Evolutionary conservation across 2,888 invertebrate species (phyloP).

Genomic region (Agrochola litura): DNA sequence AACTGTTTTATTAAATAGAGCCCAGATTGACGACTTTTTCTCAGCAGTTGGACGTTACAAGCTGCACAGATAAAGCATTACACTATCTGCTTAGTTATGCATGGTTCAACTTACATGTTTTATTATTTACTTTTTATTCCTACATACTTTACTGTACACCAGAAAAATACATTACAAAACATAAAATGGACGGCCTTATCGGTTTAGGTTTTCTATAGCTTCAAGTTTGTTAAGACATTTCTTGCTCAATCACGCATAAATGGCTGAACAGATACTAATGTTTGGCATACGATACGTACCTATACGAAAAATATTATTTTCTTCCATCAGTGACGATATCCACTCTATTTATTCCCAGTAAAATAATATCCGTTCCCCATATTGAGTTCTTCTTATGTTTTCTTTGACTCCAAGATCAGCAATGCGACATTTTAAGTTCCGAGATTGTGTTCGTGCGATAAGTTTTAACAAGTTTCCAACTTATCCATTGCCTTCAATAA

Average conservation of each 20-base stretch:
- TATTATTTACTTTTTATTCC: no score
- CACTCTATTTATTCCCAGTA: constrained; percentile 2
- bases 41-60: neutral
- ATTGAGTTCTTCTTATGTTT: constrained; percentile 35
- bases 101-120: neutral
- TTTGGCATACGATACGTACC: neutral
- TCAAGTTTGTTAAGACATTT: no score
- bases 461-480: constrained; percentile 63
- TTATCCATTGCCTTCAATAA: constrained; percentile 57
- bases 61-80: neutral
- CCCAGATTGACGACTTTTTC: neutral
- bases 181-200: no score
- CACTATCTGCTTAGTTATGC: neutral
- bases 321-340: neutral
- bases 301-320: constrained; percentile 16
- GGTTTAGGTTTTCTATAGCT: no score
- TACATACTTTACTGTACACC: no score
- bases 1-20: neutral
- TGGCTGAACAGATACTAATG: neutral
- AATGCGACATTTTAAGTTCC: constrained; percentile 59
- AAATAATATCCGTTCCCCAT: constrained; percentile 28
- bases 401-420: constrained; percentile 45
- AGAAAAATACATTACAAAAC: no score
- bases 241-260: neutral
- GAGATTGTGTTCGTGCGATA: constrained; percentile 49